Evolutionary conservation across 2,113 vertebrate genomes (phyloP).

Genomic region (Jacana jacana): DNA sequence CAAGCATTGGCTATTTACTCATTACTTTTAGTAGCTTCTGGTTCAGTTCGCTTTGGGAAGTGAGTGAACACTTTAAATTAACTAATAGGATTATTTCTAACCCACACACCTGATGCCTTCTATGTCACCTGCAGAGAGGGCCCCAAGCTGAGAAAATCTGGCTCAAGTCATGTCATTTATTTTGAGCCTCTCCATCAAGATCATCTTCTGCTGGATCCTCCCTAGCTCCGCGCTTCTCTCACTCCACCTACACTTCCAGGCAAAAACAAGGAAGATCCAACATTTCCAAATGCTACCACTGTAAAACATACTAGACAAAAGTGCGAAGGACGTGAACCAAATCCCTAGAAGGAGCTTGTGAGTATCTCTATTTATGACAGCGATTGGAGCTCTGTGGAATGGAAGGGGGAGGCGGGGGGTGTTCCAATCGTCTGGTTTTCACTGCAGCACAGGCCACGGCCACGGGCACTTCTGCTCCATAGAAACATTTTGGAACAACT

Average conservation of each 20-base stretch:
- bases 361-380: not conserved
- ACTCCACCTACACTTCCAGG: not conserved
- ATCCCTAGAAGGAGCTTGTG: not conserved
- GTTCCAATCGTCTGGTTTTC: not conserved
- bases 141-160: not conserved
- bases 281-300: not conserved
- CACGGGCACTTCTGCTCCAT: not conserved
- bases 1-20: not conserved
- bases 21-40: not conserved
- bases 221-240: slow-evolving; percentile 6
- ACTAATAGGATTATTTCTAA: not conserved
- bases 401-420: accelerated
- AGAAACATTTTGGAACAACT: not conserved
- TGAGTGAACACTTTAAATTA: not conserved
- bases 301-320: slow-evolving; percentile 13
- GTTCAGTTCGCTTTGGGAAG: not conserved
- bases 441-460: not conserved
- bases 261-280: slow-evolving; percentile 15
- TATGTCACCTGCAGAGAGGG: not conserved
- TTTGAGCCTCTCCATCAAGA: not conserved
- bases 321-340: not conserved
- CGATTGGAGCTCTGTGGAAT: not conserved
- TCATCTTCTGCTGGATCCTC: not conserved
- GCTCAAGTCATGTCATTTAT: not conserved
- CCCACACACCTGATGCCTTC: not conserved